These are phyloP conservation scores for Alauda arvensis DNA, from an alignment of 2,797 vertebrate genomes.

Conservation along the genomic window DNA sequence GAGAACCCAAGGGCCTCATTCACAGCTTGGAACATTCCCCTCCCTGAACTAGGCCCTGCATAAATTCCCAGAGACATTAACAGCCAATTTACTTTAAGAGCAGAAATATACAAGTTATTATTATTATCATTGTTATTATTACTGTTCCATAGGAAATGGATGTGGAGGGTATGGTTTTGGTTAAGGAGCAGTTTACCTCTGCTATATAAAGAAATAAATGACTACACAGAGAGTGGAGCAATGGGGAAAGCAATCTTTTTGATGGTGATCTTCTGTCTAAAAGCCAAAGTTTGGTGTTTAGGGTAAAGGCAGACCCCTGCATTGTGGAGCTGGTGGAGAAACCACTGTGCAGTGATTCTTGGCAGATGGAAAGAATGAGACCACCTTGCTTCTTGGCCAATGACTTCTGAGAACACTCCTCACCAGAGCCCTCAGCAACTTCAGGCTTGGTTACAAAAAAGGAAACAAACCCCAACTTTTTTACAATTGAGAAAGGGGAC, in stretches of 20 bases:
- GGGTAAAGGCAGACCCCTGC: not conserved
- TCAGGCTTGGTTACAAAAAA: not conserved
- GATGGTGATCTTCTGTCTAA: not conserved
- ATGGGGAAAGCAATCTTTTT: not conserved
- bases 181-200: conserved; percentile 1
- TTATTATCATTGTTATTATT: not conserved
- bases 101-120: not conserved
- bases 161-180: fast-evolving
- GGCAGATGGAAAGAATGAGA: not conserved
- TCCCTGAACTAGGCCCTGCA: not conserved
- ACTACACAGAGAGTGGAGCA: not conserved
- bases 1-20: not conserved
- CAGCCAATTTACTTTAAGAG: conserved; percentile 12
- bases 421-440: not conserved
- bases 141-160: not conserved
- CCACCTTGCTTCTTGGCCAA: not conserved
- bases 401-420: not conserved
- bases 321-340: fast-evolving
- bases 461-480: not conserved
- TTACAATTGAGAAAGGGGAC: not conserved
- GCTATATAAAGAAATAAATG: not conserved
- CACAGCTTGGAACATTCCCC: not conserved
- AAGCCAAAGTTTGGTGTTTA: not conserved
- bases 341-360: not conserved
- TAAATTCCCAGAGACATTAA: not conserved